Evolutionary conservation across 2,797 vertebrate species (phyloP).

Genomic region (Pseudochaenichthys georgianus): DNA sequence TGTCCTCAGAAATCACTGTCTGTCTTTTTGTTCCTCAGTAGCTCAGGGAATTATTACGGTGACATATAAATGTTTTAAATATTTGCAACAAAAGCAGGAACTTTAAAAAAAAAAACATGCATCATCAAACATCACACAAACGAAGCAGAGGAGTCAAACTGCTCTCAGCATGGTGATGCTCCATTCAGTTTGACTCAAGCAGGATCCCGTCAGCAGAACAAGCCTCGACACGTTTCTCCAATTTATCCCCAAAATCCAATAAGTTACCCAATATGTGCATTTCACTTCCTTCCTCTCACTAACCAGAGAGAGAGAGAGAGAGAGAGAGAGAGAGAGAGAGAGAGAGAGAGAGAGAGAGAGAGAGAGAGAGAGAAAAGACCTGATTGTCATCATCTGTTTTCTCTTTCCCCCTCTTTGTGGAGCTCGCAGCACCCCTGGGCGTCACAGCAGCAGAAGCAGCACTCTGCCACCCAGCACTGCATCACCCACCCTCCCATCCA

Average conservation of each 20-base stretch:
- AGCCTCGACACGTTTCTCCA: conserved; percentile 63
- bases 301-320: conserved; percentile 34
- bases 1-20: neutral
- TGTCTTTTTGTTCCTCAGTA: neutral
- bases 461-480: conserved; percentile 61
- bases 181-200: neutral
- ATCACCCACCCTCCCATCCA: conserved; percentile 23
- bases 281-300: conserved; percentile 65
- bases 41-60: neutral
- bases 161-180: neutral
- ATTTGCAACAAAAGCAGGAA: neutral
- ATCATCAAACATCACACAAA: neutral
- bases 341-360: conserved; percentile 32
- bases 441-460: conserved; percentile 44
- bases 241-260: conserved; percentile 73
- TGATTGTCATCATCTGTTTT: conserved; percentile 81
- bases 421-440: conserved; percentile 59
- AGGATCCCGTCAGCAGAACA: conserved; percentile 19
- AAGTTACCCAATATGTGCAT: conserved; percentile 65
- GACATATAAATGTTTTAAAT: neutral
- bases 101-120: neutral
- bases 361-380: conserved; percentile 44
- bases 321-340: conserved; percentile 31
- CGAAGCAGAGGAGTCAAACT: neutral
- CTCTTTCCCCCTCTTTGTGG: conserved; percentile 51